These are phyloP conservation scores for Drosophila paulistorum DNA, from an alignment of 1,140 invertebrate genomes.

Conservation along the genomic window DNA sequence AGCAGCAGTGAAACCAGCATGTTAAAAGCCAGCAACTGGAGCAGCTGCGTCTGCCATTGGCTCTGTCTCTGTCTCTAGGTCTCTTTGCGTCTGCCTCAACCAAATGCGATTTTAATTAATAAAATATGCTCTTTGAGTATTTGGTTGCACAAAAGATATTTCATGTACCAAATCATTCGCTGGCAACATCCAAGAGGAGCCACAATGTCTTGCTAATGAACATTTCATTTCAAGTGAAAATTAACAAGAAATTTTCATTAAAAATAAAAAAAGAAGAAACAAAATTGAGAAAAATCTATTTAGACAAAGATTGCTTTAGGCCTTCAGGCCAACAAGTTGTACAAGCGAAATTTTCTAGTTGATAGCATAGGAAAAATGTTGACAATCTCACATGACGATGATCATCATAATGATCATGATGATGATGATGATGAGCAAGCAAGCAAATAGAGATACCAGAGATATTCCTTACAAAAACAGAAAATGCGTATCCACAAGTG, in stretches of 20 bases:
- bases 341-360: slow-evolving; percentile 67
- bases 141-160: slow-evolving; percentile 74
- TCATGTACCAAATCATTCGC: slow-evolving; percentile 39
- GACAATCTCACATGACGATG: slow-evolving; percentile 48
- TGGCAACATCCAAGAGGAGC: slow-evolving; percentile 3
- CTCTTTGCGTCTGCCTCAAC: slow-evolving; percentile 29
- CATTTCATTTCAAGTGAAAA: slow-evolving; percentile 56
- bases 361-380: slow-evolving; percentile 65
- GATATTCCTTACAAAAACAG: background rate
- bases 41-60: slow-evolving; percentile 36
- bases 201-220: slow-evolving; percentile 57
- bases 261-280: too few relatives aligned
- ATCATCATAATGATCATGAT: background rate
- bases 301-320: slow-evolving; percentile 30
- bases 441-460: too few relatives aligned
- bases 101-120: slow-evolving; percentile 81
- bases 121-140: slow-evolving; percentile 69
- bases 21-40: slow-evolving; percentile 55
- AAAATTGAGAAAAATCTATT: background rate
- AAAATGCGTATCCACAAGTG: slow-evolving; percentile 44
- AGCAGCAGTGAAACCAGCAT: slow-evolving; percentile 7
- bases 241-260: slow-evolving; percentile 6
- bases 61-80: background rate
- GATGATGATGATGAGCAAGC: background rate
- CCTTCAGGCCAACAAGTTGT: slow-evolving; percentile 46